These are phyloP conservation scores for Parnassius glacialis DNA, from an alignment of 2,888 invertebrate genomes.

Conservation along the genomic window DNA sequence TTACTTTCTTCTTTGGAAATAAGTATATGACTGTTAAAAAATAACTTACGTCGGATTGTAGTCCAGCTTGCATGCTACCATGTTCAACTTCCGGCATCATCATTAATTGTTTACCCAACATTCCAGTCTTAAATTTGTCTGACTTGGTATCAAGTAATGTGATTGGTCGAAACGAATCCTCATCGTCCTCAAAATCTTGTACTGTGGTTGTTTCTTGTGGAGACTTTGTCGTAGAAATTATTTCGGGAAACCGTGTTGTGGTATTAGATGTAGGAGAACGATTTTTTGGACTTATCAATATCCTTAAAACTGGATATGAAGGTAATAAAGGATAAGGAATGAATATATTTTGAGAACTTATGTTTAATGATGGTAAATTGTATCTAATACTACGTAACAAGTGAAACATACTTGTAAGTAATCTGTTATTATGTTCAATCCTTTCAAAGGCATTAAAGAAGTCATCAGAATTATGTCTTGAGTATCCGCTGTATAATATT, in stretches of 20 bases:
- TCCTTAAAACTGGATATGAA: not conserved
- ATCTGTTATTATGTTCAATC: not conserved
- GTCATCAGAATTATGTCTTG: not conserved
- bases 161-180: constrained; percentile 10
- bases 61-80: constrained; percentile 18
- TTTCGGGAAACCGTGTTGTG: not conserved
- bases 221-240: not conserved
- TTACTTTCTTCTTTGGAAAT: too few relatives aligned
- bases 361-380: not conserved
- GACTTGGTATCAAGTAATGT: constrained; percentile 2
- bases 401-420: not conserved
- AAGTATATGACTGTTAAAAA: not conserved
- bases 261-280: not conserved
- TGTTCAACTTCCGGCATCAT: constrained; percentile 17
- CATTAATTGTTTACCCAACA: not conserved
- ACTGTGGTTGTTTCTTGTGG: not conserved
- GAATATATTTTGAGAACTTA: not conserved
- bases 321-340: not conserved
- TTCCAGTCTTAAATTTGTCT: not conserved
- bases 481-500: not conserved
- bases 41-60: not conserved
- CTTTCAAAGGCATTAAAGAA: not conserved
- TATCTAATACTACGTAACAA: not conserved
- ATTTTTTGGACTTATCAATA: not conserved
- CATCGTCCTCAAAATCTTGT: constrained; percentile 3